Conservation (phyloP, 2,113 vertebrate genomes). For the Gymnarchus niloticus region DNA sequence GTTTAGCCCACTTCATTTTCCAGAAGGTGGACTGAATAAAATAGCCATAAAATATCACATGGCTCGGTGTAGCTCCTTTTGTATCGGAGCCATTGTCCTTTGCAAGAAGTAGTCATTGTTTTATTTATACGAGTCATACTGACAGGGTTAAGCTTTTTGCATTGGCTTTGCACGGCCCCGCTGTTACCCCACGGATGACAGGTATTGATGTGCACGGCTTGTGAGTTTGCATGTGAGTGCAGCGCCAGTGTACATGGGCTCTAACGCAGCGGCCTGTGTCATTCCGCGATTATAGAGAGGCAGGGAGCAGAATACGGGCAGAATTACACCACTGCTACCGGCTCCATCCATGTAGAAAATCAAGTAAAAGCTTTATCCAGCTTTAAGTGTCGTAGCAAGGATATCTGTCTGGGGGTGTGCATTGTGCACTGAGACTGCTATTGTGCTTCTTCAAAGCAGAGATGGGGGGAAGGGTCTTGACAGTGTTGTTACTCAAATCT, state of each 20-base stretch:
- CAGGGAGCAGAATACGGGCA: not conserved
- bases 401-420: not conserved
- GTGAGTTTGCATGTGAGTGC: not conserved
- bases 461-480: not conserved
- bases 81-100: not conserved
- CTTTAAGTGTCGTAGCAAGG: conserved; percentile 12
- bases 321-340: not conserved
- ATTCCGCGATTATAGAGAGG: not conserved
- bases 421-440: not conserved
- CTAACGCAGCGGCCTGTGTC: conserved; percentile 3
- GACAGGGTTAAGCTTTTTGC: not conserved
- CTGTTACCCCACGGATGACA: not conserved
- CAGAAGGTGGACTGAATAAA: not conserved
- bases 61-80: not conserved
- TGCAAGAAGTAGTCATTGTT: not conserved
- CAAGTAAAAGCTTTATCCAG: conserved; percentile 14
- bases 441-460: conserved; percentile 9
- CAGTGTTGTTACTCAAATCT: not conserved
- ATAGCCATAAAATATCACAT: not conserved
- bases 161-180: not conserved
- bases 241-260: not conserved
- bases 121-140: not conserved
- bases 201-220: not conserved
- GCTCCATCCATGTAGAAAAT: conserved; percentile 7
- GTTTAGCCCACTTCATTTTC: not conserved